Conservation (phyloP, 2,797 vertebrate species). For the Catostomus latipinnis region DNA sequence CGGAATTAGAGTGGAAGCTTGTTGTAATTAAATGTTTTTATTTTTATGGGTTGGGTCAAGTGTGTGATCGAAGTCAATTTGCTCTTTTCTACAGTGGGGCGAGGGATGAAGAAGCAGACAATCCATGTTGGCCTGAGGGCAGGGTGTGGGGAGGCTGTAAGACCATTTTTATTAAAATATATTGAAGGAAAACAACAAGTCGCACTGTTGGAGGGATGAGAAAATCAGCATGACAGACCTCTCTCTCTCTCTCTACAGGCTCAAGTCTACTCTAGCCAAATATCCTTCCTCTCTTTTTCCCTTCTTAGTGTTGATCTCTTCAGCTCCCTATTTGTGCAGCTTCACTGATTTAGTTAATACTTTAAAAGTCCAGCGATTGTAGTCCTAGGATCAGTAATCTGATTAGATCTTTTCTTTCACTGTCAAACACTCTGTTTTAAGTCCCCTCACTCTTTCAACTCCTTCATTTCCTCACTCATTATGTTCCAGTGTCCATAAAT, state of each 20-base stretch:
- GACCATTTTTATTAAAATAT: constrained; percentile 84
- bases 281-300: constrained; percentile 28
- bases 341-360: constrained; percentile 40
- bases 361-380: constrained; percentile 43
- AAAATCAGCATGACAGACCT: constrained; percentile 66
- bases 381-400: constrained; percentile 43
- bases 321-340: constrained; percentile 45
- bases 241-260: constrained; percentile 27
- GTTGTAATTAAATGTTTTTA: constrained; percentile 53
- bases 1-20: constrained; percentile 37
- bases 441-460: constrained; percentile 31
- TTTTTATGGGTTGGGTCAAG: constrained; percentile 50
- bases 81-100: constrained; percentile 40
- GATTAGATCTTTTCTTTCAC: constrained; percentile 32
- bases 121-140: constrained; percentile 69
- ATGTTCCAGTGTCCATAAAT: constrained; percentile 29
- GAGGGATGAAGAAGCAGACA: constrained; percentile 68
- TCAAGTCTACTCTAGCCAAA: constrained; percentile 31
- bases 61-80: constrained; percentile 49
- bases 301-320: constrained; percentile 30
- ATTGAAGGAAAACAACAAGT: constrained; percentile 74
- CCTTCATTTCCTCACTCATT: constrained; percentile 57
- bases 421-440: constrained; percentile 25
- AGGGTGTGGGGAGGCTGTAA: constrained; percentile 68
- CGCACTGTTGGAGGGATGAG: constrained; percentile 57